These are phyloP conservation scores for Huso huso DNA, from an alignment of 2,797 vertebrate genomes.

Conservation along the genomic window DNA sequence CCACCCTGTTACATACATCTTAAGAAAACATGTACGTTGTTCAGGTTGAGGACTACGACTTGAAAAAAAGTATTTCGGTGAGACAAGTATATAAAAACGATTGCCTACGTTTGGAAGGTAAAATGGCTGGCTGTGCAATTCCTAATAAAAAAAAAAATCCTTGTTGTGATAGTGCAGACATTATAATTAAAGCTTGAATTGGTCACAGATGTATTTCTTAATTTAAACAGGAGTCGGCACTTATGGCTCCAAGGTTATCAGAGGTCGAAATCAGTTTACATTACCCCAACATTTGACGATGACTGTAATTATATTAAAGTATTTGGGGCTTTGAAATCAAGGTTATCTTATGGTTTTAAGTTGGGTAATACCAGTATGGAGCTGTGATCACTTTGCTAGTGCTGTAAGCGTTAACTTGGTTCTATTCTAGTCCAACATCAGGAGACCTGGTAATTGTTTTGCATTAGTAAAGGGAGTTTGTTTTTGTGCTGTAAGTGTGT, in stretches of 20 bases:
- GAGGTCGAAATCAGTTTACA: slow-evolving; percentile 30
- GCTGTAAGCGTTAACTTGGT: too few relatives aligned
- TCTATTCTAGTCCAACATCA: too few relatives aligned
- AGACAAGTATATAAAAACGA: too few relatives aligned
- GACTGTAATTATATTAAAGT: slow-evolving; percentile 28
- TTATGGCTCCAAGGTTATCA: slow-evolving; percentile 29
- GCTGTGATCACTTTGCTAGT: too few relatives aligned
- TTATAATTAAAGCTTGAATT: slow-evolving; percentile 46
- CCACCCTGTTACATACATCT: too few relatives aligned
- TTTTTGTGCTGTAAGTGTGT: not conserved
- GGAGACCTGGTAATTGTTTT: too few relatives aligned
- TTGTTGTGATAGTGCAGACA: slow-evolving; percentile 17
- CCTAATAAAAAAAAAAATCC: slow-evolving; percentile 37
- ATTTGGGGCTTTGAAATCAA: slow-evolving; percentile 30
- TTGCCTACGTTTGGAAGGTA: too few relatives aligned
- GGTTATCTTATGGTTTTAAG: not conserved
- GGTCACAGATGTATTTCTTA: slow-evolving; percentile 58
- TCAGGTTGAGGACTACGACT: too few relatives aligned
- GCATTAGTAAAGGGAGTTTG: not conserved
- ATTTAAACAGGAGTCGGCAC: slow-evolving; percentile 38
- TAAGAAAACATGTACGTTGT: too few relatives aligned
- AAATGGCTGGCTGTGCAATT: slow-evolving; percentile 1
- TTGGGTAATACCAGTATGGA: too few relatives aligned
- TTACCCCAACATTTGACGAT: slow-evolving; percentile 31
- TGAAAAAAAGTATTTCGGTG: too few relatives aligned